Evolutionary conservation across 2,113 vertebrate species (phyloP).

Genomic region (Panurus biarmicus): DNA sequence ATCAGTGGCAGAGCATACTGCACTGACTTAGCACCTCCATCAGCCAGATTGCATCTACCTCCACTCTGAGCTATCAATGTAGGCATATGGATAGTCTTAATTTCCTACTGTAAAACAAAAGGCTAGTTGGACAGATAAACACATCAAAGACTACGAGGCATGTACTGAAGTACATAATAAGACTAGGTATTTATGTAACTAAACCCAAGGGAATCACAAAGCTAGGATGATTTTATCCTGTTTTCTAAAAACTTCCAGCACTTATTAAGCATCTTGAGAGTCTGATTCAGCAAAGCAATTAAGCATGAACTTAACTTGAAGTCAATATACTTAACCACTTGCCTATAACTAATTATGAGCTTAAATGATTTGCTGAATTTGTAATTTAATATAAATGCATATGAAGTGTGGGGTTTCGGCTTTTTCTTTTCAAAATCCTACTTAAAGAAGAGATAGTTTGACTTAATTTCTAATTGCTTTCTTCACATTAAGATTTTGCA

Average conservation of each 20-base stretch:
- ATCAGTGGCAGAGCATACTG: not conserved
- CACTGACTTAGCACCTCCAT: not conserved
- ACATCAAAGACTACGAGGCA: not conserved
- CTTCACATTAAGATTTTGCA: not conserved
- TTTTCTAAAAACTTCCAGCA: not conserved
- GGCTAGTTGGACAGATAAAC: not conserved
- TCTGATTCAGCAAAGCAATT: not conserved
- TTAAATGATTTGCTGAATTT: constrained; percentile 15
- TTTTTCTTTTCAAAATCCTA: not conserved
- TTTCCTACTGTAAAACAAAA: not conserved
- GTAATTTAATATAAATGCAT: not conserved
- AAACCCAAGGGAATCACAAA: not conserved
- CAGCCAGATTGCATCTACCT: not conserved
- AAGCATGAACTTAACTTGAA: not conserved
- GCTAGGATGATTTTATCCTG: not conserved
- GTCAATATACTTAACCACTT: not conserved
- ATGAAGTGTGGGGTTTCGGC: not conserved
- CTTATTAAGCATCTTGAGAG: not conserved
- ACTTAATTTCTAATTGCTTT: not conserved
- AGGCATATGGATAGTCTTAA: not conserved
- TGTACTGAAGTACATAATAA: not conserved
- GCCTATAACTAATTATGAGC: not conserved
- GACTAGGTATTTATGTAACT: not conserved
- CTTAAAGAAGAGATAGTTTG: not conserved
- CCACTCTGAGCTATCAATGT: not conserved